Percentiles rank a stretch among this genome's conserved stretches.
Evolutionary conservation across 2,113 vertebrate species (phyloP).

Genomic region (Propithecus coquereli): DNA sequence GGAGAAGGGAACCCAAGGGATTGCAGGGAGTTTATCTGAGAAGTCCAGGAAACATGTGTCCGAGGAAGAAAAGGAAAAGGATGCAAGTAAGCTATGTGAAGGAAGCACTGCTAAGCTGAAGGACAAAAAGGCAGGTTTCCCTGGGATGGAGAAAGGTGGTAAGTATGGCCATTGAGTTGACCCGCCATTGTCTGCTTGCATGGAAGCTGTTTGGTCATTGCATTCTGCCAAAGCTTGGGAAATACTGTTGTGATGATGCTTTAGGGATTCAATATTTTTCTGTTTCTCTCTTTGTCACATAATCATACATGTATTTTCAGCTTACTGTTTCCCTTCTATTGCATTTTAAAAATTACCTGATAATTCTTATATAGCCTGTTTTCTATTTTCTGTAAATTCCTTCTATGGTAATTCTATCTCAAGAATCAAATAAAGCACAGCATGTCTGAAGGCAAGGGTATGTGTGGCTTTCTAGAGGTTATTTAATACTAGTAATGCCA

Average conservation of each 20-base stretch:
- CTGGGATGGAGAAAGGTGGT: constrained; percentile 77
- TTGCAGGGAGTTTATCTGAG: not conserved
- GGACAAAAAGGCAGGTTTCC: not conserved
- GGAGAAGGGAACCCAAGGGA: not conserved
- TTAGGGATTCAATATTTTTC: not conserved
- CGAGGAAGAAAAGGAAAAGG: constrained; percentile 14
- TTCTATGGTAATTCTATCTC: constrained; percentile 46
- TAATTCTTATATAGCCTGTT: constrained; percentile 21
- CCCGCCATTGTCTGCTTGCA: not conserved
- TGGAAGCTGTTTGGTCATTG: not conserved
- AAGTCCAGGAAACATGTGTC: not conserved
- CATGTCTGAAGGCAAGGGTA: constrained; percentile 45
- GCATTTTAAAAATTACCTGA: constrained; percentile 49
- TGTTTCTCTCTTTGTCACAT: constrained; percentile 1
- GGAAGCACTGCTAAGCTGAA: not conserved
- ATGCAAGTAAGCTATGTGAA: constrained; percentile 26
- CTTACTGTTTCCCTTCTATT: constrained; percentile 38
- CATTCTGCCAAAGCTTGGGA: constrained; percentile 22
- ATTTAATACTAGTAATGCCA: not conserved
- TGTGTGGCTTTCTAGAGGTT: constrained; percentile 56
- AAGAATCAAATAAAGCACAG: constrained; percentile 69
- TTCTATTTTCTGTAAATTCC: constrained; percentile 67
- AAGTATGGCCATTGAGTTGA: constrained; percentile 78
- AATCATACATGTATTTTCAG: not conserved
- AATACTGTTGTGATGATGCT: not conserved